These are phyloP conservation scores for Reinhardtius hippoglossoides DNA, from an alignment of 2,113 vertebrate genomes.

Conservation along the genomic window DNA sequence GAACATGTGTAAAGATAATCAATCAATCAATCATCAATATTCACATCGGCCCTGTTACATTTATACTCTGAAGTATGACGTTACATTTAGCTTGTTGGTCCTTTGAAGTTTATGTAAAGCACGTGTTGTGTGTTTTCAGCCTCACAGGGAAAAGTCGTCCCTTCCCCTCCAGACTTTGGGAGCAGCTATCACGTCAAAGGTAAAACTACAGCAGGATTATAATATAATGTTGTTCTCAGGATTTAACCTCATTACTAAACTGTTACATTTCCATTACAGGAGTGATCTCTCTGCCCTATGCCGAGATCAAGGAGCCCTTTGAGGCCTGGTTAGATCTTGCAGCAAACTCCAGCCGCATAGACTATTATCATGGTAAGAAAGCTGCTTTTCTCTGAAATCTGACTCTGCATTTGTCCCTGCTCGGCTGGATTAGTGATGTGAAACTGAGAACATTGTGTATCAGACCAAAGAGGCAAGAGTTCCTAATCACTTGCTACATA, in stretches of 20 bases:
- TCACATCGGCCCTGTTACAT: neutral
- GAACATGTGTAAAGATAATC: too few species aligned
- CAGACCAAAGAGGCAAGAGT: slow-evolving; percentile 33
- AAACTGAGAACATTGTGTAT: slow-evolving; percentile 56
- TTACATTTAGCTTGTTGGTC: neutral
- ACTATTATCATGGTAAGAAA: slow-evolving; percentile 81
- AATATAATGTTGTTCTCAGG: neutral
- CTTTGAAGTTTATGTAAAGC: neutral
- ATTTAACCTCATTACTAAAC: neutral
- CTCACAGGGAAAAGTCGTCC: slow-evolving; percentile 65
- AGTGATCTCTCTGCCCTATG: slow-evolving; percentile 85
- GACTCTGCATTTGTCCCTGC: neutral
- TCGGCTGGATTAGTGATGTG: slow-evolving; percentile 29
- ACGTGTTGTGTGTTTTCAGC: slow-evolving; percentile 60
- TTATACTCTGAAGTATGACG: neutral
- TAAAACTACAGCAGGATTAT: slow-evolving; percentile 36
- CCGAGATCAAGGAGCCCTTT: slow-evolving; percentile 88
- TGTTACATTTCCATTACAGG: slow-evolving; percentile 61
- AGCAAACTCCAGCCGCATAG: slow-evolving; percentile 80
- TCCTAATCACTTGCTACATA: neutral
- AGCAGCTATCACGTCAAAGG: slow-evolving; percentile 87
- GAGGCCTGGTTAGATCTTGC: slow-evolving; percentile 87
- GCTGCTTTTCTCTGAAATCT: neutral
- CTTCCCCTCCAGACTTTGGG: slow-evolving; percentile 78
- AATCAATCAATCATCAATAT: neutral